These are phyloP conservation scores for Pterocles burchelli DNA, from an alignment of 2,113 vertebrate genomes.

Conservation along the genomic window DNA sequence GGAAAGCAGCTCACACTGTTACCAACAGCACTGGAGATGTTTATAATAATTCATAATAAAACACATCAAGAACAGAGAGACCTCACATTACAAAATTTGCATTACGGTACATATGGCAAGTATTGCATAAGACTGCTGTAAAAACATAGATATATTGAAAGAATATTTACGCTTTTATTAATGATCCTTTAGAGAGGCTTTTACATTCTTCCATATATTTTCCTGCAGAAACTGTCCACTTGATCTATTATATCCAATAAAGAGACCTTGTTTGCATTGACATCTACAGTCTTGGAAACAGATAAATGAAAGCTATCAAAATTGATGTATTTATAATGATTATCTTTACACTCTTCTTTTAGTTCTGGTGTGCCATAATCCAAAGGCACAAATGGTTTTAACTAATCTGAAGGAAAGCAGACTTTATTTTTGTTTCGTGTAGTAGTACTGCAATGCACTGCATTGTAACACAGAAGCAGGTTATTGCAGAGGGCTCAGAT, in stretches of 20 bases:
- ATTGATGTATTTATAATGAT: neutral
- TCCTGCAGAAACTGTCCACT: conserved; percentile 3
- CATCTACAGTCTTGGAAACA: neutral
- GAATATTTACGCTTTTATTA: conserved; percentile 30
- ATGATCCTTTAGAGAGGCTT: neutral
- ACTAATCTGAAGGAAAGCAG: neutral
- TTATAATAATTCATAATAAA: neutral
- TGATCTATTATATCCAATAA: conserved; percentile 39
- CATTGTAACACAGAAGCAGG: neutral
- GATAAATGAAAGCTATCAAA: neutral
- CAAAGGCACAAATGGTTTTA: neutral
- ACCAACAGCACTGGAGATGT: neutral
- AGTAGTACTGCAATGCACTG: neutral
- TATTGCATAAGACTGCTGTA: neutral
- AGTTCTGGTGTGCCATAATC: neutral
- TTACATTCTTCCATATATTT: conserved; percentile 12
- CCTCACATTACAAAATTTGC: neutral
- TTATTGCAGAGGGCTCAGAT: neutral
- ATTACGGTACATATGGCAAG: neutral
- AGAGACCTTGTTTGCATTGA: conserved; percentile 34
- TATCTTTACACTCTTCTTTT: neutral
- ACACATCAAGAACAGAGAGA: neutral
- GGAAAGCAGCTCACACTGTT: neutral
- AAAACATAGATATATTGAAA: neutral
- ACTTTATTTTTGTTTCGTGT: neutral